Evolutionary conservation across 1,140 invertebrate species (phyloP).

Genomic region (Lepidurus apus): DNA sequence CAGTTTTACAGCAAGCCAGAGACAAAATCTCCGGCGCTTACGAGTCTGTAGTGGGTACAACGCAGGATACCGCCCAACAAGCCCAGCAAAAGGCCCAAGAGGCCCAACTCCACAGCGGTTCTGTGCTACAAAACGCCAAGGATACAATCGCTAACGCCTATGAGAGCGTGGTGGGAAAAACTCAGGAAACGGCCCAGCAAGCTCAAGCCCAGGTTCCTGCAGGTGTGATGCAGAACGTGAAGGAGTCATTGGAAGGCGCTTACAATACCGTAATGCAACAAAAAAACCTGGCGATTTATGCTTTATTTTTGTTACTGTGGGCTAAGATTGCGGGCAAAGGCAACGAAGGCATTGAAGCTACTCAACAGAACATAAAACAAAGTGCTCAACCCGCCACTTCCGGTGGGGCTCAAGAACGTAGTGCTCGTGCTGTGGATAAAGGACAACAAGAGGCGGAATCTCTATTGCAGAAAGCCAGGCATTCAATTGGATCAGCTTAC

Average conservation of each 20-base stretch:
- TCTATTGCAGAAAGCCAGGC: not conserved
- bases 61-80: not conserved
- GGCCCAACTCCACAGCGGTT: not conserved
- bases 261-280: slow-evolving; percentile 15
- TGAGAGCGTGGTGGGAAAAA: not conserved
- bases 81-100: not conserved
- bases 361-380: slow-evolving; percentile 7
- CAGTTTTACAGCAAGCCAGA: not conserved
- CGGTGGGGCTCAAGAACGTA: not conserved
- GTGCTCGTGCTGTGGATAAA: slow-evolving; percentile 10
- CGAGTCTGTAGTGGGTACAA: not conserved
- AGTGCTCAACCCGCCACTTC: not conserved
- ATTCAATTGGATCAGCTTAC: not conserved
- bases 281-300: slow-evolving; percentile 22
- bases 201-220: slow-evolving; percentile 4
- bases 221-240: not conserved
- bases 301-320: slow-evolving; percentile 19
- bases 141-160: not conserved
- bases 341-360: not conserved
- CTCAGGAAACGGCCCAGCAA: not conserved
- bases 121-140: not conserved
- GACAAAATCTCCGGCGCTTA: not conserved
- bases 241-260: not conserved
- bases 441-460: slow-evolving; percentile 2
- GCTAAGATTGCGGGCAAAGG: slow-evolving; percentile 17